Conservation (phyloP, 2,797 vertebrate species). For the Muscicapa comitata region DNA sequence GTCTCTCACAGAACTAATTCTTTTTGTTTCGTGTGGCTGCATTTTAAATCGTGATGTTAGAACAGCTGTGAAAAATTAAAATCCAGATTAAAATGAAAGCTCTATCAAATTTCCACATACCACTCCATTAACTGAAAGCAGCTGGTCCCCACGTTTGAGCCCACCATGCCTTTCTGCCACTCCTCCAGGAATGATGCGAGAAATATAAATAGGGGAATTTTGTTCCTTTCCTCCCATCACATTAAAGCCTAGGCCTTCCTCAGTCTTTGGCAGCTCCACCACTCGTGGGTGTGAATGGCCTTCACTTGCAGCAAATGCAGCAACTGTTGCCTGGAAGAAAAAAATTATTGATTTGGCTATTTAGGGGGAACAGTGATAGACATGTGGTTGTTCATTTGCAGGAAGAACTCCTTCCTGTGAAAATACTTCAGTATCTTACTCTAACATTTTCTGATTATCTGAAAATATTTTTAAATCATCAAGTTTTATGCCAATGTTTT, state of each 20-base stretch:
- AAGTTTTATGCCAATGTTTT: neutral
- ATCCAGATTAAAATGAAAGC: neutral
- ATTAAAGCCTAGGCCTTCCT: constrained; percentile 97
- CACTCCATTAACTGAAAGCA: constrained; percentile 97
- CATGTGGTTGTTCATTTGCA: neutral
- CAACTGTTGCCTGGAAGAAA: constrained; percentile 91
- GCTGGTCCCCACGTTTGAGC: constrained; percentile 95
- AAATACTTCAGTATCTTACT: neutral
- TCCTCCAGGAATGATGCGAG: constrained; percentile 96
- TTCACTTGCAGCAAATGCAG: constrained; percentile 97
- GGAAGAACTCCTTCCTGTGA: neutral
- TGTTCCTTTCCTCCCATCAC: constrained; percentile 99
- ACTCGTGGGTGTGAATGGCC: constrained; percentile 97
- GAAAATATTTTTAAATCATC: neutral
- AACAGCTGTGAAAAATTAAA: constrained; percentile 28
- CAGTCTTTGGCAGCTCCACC: constrained; percentile 96
- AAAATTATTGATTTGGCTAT: constrained; percentile 39
- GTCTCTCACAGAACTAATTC: neutral
- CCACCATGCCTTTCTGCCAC: constrained; percentile 96
- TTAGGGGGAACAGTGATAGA: neutral
- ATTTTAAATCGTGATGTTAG: neutral
- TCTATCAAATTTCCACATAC: constrained; percentile 73
- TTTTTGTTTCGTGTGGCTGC: neutral
- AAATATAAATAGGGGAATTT: constrained; percentile 99
- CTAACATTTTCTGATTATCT: neutral